phyloP scores from a whole-genome alignment of 2,797 vertebrate genomes.

The Rallus crepitans region DNA sequence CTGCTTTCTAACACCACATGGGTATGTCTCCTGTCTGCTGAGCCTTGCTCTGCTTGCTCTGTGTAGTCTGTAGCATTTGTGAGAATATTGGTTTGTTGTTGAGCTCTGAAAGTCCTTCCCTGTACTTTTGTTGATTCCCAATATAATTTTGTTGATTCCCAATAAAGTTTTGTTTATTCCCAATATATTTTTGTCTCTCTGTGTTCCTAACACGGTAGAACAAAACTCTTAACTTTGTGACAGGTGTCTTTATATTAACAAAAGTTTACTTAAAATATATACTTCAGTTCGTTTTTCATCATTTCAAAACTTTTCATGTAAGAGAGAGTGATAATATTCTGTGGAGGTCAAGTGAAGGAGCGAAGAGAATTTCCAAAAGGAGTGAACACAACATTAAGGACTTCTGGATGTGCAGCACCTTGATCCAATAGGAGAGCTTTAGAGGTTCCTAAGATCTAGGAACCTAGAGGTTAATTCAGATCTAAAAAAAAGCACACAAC shows the following conservation, averaged over 20 bases:
- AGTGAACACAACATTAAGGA: not conserved
- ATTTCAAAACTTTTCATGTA: not conserved
- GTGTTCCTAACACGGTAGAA: not conserved
- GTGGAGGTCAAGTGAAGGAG: not conserved
- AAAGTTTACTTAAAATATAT: not conserved
- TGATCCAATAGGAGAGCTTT: not conserved
- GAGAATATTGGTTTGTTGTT: conserved; percentile 39
- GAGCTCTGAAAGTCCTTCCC: not conserved
- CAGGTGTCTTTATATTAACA: not conserved
- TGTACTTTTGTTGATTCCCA: conserved; percentile 25
- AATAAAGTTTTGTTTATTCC: conserved; percentile 6
- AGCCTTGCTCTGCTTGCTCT: conserved; percentile 76
- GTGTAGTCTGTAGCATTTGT: conserved; percentile 58
- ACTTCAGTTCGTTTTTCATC: not conserved
- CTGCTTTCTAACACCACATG: conserved; percentile 74
- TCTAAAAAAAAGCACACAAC: not conserved
- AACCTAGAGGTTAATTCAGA: too few species aligned
- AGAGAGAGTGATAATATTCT: not conserved
- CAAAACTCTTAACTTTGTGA: not conserved
- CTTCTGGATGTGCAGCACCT: not conserved
- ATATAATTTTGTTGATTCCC: conserved; percentile 10
- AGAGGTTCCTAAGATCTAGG: not conserved
- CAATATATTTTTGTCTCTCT: not conserved
- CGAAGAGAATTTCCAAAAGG: not conserved
- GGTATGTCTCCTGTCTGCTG: conserved; percentile 85